These are phyloP conservation scores for Oscheius sp. DNA, from an alignment of 2,888 invertebrate genomes.

Conservation along the genomic window DNA sequence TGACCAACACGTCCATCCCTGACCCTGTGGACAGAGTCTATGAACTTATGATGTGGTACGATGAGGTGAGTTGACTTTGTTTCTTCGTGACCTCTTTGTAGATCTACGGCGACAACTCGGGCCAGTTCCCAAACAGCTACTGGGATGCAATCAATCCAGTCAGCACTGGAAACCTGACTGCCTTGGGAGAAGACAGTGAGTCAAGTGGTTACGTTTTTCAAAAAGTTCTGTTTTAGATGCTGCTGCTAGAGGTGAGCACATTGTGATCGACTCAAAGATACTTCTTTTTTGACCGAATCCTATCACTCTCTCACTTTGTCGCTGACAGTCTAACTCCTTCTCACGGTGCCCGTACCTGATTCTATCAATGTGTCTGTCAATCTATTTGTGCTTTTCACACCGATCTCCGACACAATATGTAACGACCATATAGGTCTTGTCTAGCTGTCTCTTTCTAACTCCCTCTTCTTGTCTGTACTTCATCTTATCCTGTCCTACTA, in stretches of 20 bases:
- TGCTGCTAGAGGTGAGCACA: not conserved
- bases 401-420: no score
- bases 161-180: constrained; percentile 23
- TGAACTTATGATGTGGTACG: constrained; percentile 47
- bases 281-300: no score
- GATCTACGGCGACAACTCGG: constrained; percentile 20
- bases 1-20: constrained; percentile 42
- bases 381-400: no score
- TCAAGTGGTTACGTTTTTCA: not conserved
- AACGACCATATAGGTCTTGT: no score
- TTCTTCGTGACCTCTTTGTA: not conserved
- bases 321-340: no score
- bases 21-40: constrained; percentile 40
- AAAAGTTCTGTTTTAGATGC: constrained; percentile 4
- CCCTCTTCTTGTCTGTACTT: no score
- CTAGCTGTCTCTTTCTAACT: no score
- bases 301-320: no score
- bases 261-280: no score
- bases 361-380: no score
- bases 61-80: not conserved
- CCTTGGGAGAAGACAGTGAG: constrained; percentile 22
- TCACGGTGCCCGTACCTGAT: no score
- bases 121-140: constrained; percentile 35
- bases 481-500: no score
- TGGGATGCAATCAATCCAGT: constrained; percentile 17